Conservation (phyloP, 2,888 invertebrate species). For the Leptothorax acervorum region DNA sequence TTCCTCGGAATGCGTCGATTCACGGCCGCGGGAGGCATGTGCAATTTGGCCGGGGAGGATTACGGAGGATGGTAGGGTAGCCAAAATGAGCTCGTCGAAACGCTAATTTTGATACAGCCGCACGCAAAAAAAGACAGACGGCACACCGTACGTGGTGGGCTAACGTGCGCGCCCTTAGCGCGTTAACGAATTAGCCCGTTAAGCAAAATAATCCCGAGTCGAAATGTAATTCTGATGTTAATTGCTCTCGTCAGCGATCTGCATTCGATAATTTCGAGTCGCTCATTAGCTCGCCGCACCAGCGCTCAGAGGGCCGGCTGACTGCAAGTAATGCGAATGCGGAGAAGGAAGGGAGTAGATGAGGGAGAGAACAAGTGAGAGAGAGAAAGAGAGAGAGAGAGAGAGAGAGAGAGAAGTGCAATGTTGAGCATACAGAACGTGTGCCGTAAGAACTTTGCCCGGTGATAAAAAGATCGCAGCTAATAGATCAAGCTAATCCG, state of each 20-base stretch:
- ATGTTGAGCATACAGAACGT: conserved; percentile 36
- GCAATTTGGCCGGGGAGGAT: conserved; percentile 49
- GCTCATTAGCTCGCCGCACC: conserved; percentile 6
- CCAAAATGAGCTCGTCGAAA: conserved; percentile 38
- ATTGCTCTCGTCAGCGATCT: conserved; percentile 33
- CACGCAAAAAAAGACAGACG: conserved; percentile 8
- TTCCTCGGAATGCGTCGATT: conserved; percentile 29
- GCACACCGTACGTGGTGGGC: too few species aligned
- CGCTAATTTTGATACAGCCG: conserved; percentile 39
- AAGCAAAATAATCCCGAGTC: conserved; percentile 30
- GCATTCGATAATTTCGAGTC: conserved; percentile 46
- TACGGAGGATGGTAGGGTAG: conserved; percentile 28
- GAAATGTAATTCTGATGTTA: conserved; percentile 12
- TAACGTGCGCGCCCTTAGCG: background rate
- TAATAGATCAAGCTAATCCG: conserved; percentile 34
- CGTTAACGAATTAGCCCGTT: conserved; percentile 6
- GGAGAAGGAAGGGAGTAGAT: background rate
- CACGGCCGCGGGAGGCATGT: conserved; percentile 28
- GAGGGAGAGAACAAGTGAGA: conserved; percentile 17
- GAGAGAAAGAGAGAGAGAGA: conserved; percentile 4
- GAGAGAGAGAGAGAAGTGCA: conserved; percentile 7
- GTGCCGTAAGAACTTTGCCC: conserved; percentile 38
- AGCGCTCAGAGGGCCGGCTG: background rate
- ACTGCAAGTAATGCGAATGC: background rate
- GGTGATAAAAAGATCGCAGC: conserved; percentile 41